Conservation (phyloP, 1,140 invertebrate genomes). For the Euura lappo region DNA sequence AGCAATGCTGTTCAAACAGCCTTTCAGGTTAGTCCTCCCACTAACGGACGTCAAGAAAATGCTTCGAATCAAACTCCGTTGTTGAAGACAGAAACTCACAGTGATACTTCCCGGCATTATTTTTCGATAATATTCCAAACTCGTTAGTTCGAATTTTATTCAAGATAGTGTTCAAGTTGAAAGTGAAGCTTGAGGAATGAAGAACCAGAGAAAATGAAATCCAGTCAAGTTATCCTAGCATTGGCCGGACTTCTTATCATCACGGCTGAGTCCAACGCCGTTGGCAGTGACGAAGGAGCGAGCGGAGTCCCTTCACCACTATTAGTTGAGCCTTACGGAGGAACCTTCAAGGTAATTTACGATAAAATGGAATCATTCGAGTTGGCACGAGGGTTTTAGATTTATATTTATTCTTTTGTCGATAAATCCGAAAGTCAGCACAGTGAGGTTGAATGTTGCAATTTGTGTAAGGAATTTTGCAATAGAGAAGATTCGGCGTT, state of each 20-base stretch:
- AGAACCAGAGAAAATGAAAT: background rate
- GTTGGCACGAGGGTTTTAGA: too few species aligned
- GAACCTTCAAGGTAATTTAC: slow-evolving; percentile 48
- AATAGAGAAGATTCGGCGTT: background rate
- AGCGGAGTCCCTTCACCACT: slow-evolving; percentile 30
- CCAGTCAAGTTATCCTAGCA: background rate
- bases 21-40: background rate
- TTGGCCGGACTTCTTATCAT: background rate
- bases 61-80: background rate
- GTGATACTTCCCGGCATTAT: background rate
- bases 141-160: background rate
- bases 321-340: slow-evolving; percentile 50
- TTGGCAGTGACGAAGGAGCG: background rate
- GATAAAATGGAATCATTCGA: background rate
- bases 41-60: background rate
- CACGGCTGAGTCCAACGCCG: background rate
- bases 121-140: background rate
- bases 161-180: background rate
- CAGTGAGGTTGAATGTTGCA: too few species aligned
- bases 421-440: too few species aligned
- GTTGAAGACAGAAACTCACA: background rate
- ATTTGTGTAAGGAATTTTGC: too few species aligned
- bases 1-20: background rate
- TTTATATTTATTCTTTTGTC: too few species aligned
- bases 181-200: background rate